These are phyloP conservation scores for Varanus komodoensis DNA, from an alignment of 2,113 vertebrate genomes.

Conservation along the genomic window DNA sequence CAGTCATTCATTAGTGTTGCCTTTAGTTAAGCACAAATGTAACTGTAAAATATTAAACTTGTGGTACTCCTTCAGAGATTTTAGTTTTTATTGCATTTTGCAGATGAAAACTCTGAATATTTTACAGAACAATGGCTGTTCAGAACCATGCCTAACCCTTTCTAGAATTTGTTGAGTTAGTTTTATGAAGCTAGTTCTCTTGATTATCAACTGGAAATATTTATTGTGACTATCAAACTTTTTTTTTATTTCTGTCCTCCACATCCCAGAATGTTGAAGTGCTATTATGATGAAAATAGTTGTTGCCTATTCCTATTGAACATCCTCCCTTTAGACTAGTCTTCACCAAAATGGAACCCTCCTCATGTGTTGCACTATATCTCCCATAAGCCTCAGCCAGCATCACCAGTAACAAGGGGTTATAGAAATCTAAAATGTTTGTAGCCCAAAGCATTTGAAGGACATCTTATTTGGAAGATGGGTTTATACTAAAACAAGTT, in stretches of 20 bases:
- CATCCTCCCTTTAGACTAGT: not conserved
- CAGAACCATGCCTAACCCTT: not conserved
- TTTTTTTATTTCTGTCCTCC: not conserved
- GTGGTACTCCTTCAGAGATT: not conserved
- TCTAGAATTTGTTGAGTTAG: not conserved
- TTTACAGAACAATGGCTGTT: not conserved
- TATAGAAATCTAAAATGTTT: too few relatives aligned
- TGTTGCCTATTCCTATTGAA: not conserved
- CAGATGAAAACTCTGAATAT: not conserved
- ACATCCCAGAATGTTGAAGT: not conserved
- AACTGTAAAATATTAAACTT: not conserved
- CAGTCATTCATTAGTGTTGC: not conserved
- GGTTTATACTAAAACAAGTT: not conserved
- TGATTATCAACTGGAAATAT: not conserved
- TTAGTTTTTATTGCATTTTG: not conserved
- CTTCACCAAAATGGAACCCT: too few relatives aligned
- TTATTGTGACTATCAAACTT: not conserved
- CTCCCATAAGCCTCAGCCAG: too few relatives aligned
- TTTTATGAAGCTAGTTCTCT: not conserved
- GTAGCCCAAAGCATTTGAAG: too few relatives aligned
- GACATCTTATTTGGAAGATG: too few relatives aligned
- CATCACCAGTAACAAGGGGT: too few relatives aligned
- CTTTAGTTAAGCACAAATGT: not conserved
- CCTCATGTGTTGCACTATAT: too few relatives aligned
- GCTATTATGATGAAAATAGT: not conserved